phyloP scores from a whole-genome alignment of 2,113 vertebrate species.

The Chaetorhynchus papuensis region DNA sequence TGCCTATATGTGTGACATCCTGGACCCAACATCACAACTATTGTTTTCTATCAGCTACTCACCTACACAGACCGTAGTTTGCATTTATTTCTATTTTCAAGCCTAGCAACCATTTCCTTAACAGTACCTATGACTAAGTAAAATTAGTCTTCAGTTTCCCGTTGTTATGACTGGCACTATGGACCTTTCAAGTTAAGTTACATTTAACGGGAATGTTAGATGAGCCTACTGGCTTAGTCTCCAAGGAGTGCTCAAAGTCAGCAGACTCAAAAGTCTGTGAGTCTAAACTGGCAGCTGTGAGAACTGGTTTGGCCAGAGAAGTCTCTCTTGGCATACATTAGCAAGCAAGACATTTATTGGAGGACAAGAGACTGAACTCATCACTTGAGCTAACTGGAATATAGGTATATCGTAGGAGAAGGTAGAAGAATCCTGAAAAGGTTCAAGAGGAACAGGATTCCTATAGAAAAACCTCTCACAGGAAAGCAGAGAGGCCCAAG shows the following conservation, averaged over 20 bases:
- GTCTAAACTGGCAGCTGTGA: not conserved
- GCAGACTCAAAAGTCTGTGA: not conserved
- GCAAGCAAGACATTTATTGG: not conserved
- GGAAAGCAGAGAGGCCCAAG: not conserved
- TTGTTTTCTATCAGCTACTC: not conserved
- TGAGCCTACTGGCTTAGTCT: not conserved
- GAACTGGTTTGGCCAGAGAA: not conserved
- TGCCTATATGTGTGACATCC: not conserved
- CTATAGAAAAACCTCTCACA: not conserved
- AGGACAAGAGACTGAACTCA: not conserved
- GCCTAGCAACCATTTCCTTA: not conserved
- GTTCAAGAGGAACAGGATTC: not conserved
- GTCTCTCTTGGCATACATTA: not conserved
- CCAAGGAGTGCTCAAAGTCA: not conserved
- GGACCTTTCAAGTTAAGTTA: not conserved
- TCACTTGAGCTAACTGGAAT: not conserved
- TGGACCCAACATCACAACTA: not conserved
- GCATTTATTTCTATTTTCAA: not conserved
- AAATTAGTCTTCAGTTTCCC: not conserved
- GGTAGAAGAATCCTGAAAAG: not conserved
- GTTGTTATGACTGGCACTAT: not conserved
- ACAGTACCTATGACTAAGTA: not conserved
- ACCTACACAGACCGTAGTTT: not conserved
- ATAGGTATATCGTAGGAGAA: not conserved
- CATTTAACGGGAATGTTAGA: not conserved